These are phyloP conservation scores for Mesorhabditis sp. DNA, from an alignment of 2,888 invertebrate species.

Conservation along the genomic window DNA sequence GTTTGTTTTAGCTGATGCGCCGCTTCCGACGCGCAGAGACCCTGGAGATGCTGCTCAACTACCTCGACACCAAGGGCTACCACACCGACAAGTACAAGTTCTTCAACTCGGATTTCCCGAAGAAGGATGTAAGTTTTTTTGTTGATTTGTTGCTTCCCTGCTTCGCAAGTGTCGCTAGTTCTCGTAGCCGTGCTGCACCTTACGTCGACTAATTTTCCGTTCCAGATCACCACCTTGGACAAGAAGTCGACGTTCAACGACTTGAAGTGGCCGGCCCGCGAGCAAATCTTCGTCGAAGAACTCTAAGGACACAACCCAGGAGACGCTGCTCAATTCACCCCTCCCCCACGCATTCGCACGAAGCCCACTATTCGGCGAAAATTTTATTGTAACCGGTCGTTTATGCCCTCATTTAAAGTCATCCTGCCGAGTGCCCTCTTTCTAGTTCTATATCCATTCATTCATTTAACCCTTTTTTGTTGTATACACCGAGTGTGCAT, in stretches of 20 bases:
- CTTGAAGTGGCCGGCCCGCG: slow-evolving; percentile 84
- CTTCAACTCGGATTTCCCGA: slow-evolving; percentile 53
- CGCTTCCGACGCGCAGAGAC: slow-evolving; percentile 43
- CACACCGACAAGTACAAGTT: slow-evolving; percentile 31
- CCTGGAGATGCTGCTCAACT: slow-evolving; percentile 34
- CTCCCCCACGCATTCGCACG: no score
- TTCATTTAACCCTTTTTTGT: no score
- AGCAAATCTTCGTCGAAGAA: slow-evolving; percentile 88
- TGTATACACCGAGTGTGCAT: no score
- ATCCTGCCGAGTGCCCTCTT: no score
- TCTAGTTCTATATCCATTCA: no score
- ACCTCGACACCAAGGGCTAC: slow-evolving; percentile 47
- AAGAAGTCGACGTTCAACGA: slow-evolving; percentile 73
- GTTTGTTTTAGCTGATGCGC: slow-evolving; percentile 30
- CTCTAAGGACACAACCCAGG: slow-evolving; percentile 67
- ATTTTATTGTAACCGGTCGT: no score
- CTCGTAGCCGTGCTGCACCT: not conserved
- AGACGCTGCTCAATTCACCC: no score
- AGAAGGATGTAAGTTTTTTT: slow-evolving; percentile 40
- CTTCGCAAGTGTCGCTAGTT: no score
- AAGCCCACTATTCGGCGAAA: no score
- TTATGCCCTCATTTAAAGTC: no score
- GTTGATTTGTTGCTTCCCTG: no score
- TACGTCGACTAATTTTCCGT: slow-evolving; percentile 25
- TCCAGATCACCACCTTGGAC: slow-evolving; percentile 77